A percentile compares a stretch with the other conserved stretches of the same genome.
Conservation (phyloP, 2,113 vertebrate genomes). For the Campylorhamphus procurvoides region DNA sequence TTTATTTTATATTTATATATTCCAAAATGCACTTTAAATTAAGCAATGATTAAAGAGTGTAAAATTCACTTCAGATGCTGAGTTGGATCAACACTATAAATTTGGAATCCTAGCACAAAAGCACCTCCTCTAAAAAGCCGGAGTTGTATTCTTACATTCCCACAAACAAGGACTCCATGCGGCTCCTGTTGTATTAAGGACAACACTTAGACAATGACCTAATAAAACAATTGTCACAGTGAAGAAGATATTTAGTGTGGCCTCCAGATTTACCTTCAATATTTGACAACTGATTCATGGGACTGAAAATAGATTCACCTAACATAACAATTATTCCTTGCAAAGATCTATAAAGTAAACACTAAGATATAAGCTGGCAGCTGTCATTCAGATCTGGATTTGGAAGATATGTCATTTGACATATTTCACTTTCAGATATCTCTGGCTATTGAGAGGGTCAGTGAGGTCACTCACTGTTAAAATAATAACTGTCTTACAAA, state of each 20-base stretch:
- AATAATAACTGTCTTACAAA: not conserved
- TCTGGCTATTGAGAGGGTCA: not conserved
- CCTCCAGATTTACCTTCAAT: not conserved
- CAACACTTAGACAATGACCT: not conserved
- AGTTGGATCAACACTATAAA: not conserved
- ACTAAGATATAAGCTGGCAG: not conserved
- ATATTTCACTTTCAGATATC: not conserved
- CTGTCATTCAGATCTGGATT: not conserved
- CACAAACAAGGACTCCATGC: not conserved
- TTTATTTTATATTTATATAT: not conserved
- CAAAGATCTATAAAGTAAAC: not conserved
- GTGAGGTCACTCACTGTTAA: not conserved
- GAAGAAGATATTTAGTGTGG: not conserved
- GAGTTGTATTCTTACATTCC: not conserved
- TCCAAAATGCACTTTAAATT: not conserved
- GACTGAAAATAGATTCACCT: not conserved
- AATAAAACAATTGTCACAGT: not conserved
- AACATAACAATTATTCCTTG: not conserved
- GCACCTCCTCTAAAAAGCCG: not conserved
- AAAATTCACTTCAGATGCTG: not conserved
- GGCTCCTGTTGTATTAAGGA: not conserved
- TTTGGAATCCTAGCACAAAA: not conserved
- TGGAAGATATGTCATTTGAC: not conserved
- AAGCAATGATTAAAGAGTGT: not conserved
- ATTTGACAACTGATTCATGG: not conserved